Evolutionary conservation across 2,888 invertebrate genomes (phyloP).

Genomic region (Erebia ligea): DNA sequence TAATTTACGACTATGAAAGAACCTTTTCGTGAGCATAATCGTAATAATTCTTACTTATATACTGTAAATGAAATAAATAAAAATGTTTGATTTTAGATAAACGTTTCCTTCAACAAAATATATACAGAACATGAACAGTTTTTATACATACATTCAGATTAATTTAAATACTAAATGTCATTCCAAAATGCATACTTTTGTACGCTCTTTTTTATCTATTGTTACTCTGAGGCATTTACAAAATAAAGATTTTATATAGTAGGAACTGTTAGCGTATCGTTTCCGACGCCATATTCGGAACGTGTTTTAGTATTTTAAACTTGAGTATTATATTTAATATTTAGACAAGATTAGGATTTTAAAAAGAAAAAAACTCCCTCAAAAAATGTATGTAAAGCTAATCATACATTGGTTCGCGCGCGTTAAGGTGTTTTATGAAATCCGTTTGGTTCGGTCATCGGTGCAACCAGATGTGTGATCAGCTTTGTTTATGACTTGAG

Average conservation of each 20-base stretch:
- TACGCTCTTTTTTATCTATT: conserved; percentile 8
- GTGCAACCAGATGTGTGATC: background rate
- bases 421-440: background rate
- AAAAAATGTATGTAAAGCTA: background rate
- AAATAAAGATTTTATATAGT: conserved; percentile 27
- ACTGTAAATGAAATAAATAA: too few relatives aligned
- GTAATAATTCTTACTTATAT: too few relatives aligned
- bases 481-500: background rate
- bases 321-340: conserved; percentile 36
- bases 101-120: background rate
- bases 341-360: conserved; percentile 33
- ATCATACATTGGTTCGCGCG: background rate
- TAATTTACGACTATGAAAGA: too few relatives aligned
- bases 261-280: conserved; percentile 19
- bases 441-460: background rate
- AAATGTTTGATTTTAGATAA: too few relatives aligned
- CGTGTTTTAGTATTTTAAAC: conserved; percentile 20
- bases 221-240: conserved; percentile 29
- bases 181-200: conserved; percentile 5
- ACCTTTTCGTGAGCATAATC: too few relatives aligned
- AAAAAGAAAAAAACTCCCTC: background rate
- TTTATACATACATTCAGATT: background rate
- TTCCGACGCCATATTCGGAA: conserved; percentile 15
- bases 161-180: background rate
- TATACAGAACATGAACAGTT: conserved; percentile 1